phyloP scores from a whole-genome alignment of 2,113 vertebrate genomes.

The Ginglymostoma cirratum region DNA sequence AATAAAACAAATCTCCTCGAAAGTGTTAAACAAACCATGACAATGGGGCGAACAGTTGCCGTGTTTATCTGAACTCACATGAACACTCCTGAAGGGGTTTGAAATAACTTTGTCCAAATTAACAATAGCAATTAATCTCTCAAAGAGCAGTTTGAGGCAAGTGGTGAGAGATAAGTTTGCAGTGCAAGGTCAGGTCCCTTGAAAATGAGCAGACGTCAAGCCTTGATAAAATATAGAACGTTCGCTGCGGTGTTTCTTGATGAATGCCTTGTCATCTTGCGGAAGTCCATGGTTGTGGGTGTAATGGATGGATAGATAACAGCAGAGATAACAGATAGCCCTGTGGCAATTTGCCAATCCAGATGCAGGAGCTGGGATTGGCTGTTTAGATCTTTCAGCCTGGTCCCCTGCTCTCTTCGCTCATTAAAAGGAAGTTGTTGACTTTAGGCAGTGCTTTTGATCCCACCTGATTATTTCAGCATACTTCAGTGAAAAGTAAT shows the following conservation, averaged over 20 bases:
- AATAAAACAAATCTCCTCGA: neutral
- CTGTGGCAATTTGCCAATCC: no score
- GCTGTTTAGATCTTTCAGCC: neutral
- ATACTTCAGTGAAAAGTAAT: neutral
- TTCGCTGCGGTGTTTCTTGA: neutral
- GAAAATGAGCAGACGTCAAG: neutral
- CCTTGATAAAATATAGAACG: neutral
- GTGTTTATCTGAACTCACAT: no score
- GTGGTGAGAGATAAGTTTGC: neutral
- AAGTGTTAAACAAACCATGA: neutral
- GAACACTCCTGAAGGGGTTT: neutral
- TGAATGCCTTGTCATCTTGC: neutral
- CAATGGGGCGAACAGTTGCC: no score
- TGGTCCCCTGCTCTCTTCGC: neutral
- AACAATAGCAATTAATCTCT: neutral
- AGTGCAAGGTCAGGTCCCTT: neutral
- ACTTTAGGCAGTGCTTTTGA: neutral
- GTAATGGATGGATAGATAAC: neutral
- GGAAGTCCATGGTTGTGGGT: neutral
- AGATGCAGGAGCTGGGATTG: neutral
- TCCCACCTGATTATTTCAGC: neutral
- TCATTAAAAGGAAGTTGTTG: neutral
- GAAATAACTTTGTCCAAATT: neutral
- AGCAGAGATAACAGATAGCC: neutral
- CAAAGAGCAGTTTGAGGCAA: neutral